These are phyloP conservation scores for Alitta virens DNA, from an alignment of 2,888 invertebrate genomes.

Conservation along the genomic window DNA sequence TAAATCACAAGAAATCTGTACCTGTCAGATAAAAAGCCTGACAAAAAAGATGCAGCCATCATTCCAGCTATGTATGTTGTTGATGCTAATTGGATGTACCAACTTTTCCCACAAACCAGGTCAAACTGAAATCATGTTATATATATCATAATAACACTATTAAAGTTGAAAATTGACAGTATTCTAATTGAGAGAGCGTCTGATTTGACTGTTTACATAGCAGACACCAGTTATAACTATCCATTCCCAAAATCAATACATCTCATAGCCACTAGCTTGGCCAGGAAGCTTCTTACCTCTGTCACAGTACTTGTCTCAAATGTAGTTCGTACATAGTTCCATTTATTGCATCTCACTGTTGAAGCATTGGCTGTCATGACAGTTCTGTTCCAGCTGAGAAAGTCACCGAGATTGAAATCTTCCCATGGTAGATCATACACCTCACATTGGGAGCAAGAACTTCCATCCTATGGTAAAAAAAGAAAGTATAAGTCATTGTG, in stretches of 20 bases:
- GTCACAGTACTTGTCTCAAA: background rate
- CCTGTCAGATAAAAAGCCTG: slow-evolving; percentile 34
- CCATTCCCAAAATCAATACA: too few relatives aligned
- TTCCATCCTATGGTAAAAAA: too few relatives aligned
- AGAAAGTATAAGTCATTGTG: too few relatives aligned
- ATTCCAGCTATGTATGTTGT: slow-evolving; percentile 35
- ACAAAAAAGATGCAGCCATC: slow-evolving; percentile 29
- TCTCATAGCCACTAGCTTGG: too few relatives aligned
- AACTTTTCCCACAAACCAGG: background rate
- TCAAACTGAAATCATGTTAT: background rate
- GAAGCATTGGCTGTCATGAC: background rate
- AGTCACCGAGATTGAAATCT: background rate
- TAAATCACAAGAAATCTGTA: slow-evolving; percentile 31
- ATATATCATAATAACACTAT: too few relatives aligned
- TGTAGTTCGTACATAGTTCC: background rate
- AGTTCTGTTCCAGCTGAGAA: background rate
- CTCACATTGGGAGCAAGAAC: background rate
- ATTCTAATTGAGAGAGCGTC: too few relatives aligned
- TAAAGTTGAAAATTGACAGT: too few relatives aligned
- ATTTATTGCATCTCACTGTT: background rate
- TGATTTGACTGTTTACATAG: too few relatives aligned
- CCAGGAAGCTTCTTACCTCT: background rate
- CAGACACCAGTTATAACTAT: too few relatives aligned
- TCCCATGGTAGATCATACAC: background rate
- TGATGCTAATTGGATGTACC: background rate